These are phyloP conservation scores for Parus major DNA, from an alignment of 2,113 vertebrate genomes.

Conservation along the genomic window DNA sequence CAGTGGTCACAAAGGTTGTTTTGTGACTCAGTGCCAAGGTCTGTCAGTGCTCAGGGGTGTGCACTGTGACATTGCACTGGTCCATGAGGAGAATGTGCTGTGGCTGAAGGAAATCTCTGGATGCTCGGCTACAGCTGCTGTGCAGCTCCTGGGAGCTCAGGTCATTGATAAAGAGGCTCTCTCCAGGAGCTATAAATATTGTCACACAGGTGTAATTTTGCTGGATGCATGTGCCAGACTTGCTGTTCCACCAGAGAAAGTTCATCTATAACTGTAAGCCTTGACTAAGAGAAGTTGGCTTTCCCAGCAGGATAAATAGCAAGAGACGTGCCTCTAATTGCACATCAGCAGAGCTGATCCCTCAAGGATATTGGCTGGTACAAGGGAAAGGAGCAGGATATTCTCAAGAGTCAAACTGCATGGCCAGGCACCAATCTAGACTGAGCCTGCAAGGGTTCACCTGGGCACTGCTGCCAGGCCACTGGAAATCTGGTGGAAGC, in stretches of 20 bases:
- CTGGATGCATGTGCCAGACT: constrained; percentile 38
- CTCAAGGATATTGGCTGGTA: constrained; percentile 4
- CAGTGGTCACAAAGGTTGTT: neutral
- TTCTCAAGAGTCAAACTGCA: neutral
- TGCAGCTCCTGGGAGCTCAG: neutral
- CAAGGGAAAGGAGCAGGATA: neutral
- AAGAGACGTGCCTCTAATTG: constrained; percentile 28
- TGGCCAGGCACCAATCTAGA: neutral
- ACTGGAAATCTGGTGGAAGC: neutral
- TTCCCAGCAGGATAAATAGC: constrained; percentile 50
- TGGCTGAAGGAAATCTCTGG: neutral
- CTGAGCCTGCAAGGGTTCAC: neutral
- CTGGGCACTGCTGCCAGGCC: neutral
- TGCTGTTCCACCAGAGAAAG: constrained; percentile 41
- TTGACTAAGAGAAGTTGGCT: constrained; percentile 45
- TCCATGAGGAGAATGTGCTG: rapidly evolving
- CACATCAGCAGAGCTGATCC: constrained; percentile 48
- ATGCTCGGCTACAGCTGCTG: neutral
- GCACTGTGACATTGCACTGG: neutral
- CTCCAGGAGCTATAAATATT: constrained; percentile 53
- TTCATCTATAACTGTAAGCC: constrained; percentile 49
- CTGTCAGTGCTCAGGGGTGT: neutral
- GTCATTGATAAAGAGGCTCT: constrained; percentile 47
- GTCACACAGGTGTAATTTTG: constrained; percentile 32
- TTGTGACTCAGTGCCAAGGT: neutral